These are phyloP conservation scores for Potamilus streckersoni DNA, from an alignment of 1,140 invertebrate species.

Conservation along the genomic window DNA sequence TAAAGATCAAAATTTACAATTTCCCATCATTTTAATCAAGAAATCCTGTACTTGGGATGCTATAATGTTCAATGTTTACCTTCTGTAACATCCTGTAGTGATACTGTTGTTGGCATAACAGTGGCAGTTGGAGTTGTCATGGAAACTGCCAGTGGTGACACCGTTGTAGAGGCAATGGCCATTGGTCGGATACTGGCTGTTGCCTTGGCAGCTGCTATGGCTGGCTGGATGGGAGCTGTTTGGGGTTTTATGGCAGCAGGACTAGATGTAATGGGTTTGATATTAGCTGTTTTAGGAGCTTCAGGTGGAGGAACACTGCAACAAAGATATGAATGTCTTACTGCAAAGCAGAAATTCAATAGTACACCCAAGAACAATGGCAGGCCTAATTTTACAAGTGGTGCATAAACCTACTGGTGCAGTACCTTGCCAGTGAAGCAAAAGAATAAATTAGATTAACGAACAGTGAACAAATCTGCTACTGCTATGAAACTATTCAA, in stretches of 20 bases:
- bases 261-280: conserved; percentile 86
- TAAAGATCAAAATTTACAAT: too few species aligned
- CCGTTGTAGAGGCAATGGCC: conserved; percentile 74
- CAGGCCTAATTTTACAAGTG: too few species aligned
- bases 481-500: too few species aligned
- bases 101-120: conserved; percentile 75
- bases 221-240: conserved; percentile 61
- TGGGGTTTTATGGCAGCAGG: conserved; percentile 46
- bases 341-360: too few species aligned
- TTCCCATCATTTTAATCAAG: too few species aligned
- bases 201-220: conserved; percentile 59
- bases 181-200: conserved; percentile 93
- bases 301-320: conserved; percentile 79
- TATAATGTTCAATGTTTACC: conserved; percentile 13
- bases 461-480: too few species aligned
- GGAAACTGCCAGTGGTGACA: conserved; percentile 35
- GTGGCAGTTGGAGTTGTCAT: conserved; percentile 75
- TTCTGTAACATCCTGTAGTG: conserved; percentile 48
- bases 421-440: too few species aligned
- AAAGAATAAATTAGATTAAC: too few species aligned
- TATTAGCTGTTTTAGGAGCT: conserved; percentile 87
- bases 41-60: too few species aligned
- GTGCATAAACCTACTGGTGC: too few species aligned
- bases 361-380: too few species aligned
- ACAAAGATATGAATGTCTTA: background rate